Evolutionary conservation across 2,113 vertebrate species (phyloP), one percentile per base, ranked within the genome.

Genomic region (Mirza zaza): DNA sequence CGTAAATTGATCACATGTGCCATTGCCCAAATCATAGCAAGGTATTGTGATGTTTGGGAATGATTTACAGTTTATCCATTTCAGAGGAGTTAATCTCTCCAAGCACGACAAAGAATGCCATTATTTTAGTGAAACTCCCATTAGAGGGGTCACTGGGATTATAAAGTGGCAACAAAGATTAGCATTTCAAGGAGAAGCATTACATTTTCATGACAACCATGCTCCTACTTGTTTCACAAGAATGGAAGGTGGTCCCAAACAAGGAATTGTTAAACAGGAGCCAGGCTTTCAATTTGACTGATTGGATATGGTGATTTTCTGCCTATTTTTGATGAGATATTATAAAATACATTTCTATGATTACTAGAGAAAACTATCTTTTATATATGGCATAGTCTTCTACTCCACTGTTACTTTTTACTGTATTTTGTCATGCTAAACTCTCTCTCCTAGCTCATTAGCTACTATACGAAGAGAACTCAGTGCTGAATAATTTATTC

Each of bases 151-250:
- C 50, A 73, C 14, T 81, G 81, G n/a, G 27, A 95, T 83, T 70
- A 96, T 55, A 70, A 97, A 81, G 65, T 81, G 90, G 89, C 87
- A 95, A 52, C 5, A 81, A 90, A 23, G 65, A 96, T 96, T 90
- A 97, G n/a, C 87, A 93, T 82, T 96, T 94, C 88, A 84, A 95
- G 70, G 71, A 70, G 75, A 96, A 94, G 84, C 87, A 88, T 92
- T 59, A 84, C 84, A 94, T 96, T 97, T 87, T 97, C 70, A 75
- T 96, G 96, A 97, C 95, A 97, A 57, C 87, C 80, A 52, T 87
- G 29, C 5, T 94, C 21, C 18, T 1, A 13, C 4, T 14, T 90
- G 36, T 73, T 97, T 92, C 63, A 77, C n/a, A 88, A 97, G 87
- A 96, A 83, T 90, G 80, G 65, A 93, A 90, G 86, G 29, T 34